Evolutionary conservation across 2,113 vertebrate genomes (phyloP).

Genomic region (Sylvilagus bachmani): DNA sequence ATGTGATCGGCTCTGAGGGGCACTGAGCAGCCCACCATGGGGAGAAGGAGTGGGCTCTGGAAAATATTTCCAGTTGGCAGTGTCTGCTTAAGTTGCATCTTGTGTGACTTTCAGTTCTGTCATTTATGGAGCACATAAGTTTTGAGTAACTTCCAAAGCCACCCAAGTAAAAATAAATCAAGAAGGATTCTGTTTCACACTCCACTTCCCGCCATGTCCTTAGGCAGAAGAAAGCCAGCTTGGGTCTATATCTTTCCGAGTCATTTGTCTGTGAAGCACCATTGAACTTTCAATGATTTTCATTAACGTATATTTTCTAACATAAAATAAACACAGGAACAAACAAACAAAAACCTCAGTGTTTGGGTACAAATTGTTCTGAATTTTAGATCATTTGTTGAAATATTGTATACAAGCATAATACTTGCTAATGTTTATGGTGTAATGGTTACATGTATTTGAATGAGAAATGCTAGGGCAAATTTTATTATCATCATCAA

Average conservation of each 20-base stretch:
- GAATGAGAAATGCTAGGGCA: slow-evolving; percentile 49
- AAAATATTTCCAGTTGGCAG: slow-evolving; percentile 55
- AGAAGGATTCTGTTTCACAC: slow-evolving; percentile 66
- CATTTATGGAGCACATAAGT: slow-evolving; percentile 73
- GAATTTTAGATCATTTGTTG: slow-evolving; percentile 14
- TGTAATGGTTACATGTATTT: slow-evolving; percentile 1
- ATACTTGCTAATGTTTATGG: slow-evolving; percentile 23
- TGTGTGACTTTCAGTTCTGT: slow-evolving; percentile 72
- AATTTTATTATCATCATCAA: slow-evolving; percentile 30
- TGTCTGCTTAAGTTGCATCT: slow-evolving; percentile 73
- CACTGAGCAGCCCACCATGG: neutral
- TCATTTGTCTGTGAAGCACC: slow-evolving; percentile 84
- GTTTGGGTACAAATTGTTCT: slow-evolving; percentile 32
- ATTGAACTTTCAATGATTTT: slow-evolving; percentile 80
- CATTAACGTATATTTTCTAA: slow-evolving; percentile 67
- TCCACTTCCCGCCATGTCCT: slow-evolving; percentile 76
- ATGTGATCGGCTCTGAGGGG: neutral
- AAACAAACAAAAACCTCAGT: slow-evolving; percentile 55
- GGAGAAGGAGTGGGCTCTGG: neutral
- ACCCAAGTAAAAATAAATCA: slow-evolving; percentile 76
- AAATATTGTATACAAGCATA: neutral
- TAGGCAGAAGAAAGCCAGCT: slow-evolving; percentile 82
- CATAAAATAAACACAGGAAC: slow-evolving; percentile 47
- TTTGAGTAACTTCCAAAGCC: slow-evolving; percentile 73
- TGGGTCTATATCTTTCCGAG: slow-evolving; percentile 75